Evolutionary conservation across 2,797 vertebrate genomes (phyloP).

Genomic region (Simalia tracyae): DNA sequence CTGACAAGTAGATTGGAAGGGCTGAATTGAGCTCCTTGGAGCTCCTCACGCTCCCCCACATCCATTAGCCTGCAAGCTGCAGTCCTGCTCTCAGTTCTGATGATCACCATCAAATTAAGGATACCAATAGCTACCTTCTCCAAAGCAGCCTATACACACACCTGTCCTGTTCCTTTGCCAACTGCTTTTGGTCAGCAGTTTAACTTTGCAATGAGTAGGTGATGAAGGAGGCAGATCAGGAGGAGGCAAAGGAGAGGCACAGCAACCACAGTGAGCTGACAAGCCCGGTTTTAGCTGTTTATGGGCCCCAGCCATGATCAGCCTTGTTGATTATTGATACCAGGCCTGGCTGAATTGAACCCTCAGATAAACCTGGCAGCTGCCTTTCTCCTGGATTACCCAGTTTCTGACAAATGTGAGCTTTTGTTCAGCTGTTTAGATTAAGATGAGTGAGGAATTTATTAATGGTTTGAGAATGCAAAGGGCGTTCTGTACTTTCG

Average conservation of each 20-base stretch:
- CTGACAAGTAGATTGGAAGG: not conserved
- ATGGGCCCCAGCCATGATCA: not conserved
- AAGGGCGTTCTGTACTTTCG: conserved; percentile 73
- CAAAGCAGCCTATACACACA: not conserved
- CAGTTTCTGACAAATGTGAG: conserved; percentile 79
- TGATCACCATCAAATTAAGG: too few species aligned
- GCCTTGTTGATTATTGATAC: not conserved
- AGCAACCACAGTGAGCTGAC: not conserved
- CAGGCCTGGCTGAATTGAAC: not conserved
- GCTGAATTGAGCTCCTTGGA: not conserved
- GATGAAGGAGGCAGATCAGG: not conserved
- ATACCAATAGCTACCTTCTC: not conserved
- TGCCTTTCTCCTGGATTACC: conserved; percentile 76
- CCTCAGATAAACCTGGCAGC: conserved; percentile 30
- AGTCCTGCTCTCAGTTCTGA: not conserved
- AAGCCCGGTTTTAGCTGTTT: not conserved
- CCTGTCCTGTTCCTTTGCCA: not conserved
- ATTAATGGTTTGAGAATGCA: conserved; percentile 78
- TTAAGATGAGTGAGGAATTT: conserved; percentile 79
- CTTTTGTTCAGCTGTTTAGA: conserved; percentile 77
- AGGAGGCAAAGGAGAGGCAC: too few species aligned
- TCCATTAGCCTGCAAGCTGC: not conserved
- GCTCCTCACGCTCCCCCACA: not conserved
- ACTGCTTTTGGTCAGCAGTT: not conserved
- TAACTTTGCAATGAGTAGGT: not conserved